phyloP scores from a whole-genome alignment of 2,888 invertebrate species.

The Caradrina clavipalpis region DNA sequence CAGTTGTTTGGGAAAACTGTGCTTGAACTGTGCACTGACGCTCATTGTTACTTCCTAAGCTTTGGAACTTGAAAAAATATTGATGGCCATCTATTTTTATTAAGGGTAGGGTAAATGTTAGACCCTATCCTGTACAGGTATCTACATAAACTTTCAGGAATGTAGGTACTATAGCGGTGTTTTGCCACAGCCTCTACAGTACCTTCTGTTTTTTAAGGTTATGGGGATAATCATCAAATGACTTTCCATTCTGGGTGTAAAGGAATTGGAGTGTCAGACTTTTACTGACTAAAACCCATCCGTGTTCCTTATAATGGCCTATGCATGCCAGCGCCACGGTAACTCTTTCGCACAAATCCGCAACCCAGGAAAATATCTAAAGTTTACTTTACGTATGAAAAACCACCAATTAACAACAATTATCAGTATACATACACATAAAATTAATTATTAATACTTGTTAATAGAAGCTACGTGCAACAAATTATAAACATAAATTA shows the following conservation, averaged over 20 bases:
- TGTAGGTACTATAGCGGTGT: no score
- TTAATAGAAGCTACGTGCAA: constrained; percentile 43
- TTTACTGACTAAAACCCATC: no score
- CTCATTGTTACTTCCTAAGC: no score
- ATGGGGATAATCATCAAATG: no score
- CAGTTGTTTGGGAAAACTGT: not conserved
- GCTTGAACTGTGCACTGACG: not conserved
- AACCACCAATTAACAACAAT: constrained; percentile 1
- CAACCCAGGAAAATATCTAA: not conserved
- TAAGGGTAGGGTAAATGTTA: not conserved
- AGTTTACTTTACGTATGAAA: no score
- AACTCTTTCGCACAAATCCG: no score
- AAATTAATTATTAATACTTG: constrained; percentile 31
- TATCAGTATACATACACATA: constrained; percentile 2
- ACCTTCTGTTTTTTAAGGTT: no score
- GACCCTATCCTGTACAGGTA: not conserved
- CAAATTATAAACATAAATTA: constrained; percentile 55
- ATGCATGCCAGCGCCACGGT: no score
- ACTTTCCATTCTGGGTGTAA: no score
- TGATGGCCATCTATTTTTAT: not conserved
- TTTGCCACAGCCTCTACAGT: no score
- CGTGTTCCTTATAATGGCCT: no score
- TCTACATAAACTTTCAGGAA: not conserved
- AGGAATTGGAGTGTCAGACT: no score
- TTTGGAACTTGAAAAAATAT: not conserved